These are phyloP conservation scores for Parambassis ranga DNA, from an alignment of 2,797 vertebrate species.

Conservation along the genomic window DNA sequence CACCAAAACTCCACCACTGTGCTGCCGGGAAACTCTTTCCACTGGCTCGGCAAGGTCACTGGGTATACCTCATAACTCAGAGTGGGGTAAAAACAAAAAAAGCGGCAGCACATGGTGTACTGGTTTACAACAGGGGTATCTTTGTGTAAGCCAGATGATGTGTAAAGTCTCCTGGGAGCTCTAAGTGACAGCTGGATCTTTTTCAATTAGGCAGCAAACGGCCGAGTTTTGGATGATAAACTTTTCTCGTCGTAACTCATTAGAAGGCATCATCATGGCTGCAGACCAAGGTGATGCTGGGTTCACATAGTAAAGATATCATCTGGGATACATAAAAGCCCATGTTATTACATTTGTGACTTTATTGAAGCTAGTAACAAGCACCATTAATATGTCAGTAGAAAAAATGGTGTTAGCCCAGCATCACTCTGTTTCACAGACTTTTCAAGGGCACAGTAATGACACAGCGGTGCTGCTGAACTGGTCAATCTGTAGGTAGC, in stretches of 20 bases:
- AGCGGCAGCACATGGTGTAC: conserved; percentile 43
- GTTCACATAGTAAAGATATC: conserved; percentile 36
- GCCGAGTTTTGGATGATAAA: conserved; percentile 47
- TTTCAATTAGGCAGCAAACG: conserved; percentile 65
- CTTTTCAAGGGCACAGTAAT: background rate
- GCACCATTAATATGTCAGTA: conserved; percentile 39
- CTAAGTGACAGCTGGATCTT: conserved; percentile 46
- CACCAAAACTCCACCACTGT: background rate
- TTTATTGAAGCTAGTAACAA: conserved; percentile 41
- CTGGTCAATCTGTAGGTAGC: background rate
- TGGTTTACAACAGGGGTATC: conserved; percentile 35
- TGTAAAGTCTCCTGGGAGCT: conserved; percentile 57
- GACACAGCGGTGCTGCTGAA: background rate
- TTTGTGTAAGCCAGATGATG: conserved; percentile 58
- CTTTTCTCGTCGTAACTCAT: conserved; percentile 49
- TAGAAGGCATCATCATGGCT: conserved; percentile 3
- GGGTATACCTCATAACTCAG: conserved; percentile 1
- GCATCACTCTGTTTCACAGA: background rate
- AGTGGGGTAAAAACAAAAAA: conserved; percentile 44
- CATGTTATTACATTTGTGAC: conserved; percentile 51
- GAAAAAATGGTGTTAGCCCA: conserved; percentile 1
- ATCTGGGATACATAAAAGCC: conserved; percentile 43
- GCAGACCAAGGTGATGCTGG: background rate
- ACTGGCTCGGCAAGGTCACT: conserved; percentile 21
- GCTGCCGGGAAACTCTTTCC: conserved; percentile 25